Conservation (phyloP, 2,797 vertebrate genomes). For the Macroramphosus scolopax region DNA sequence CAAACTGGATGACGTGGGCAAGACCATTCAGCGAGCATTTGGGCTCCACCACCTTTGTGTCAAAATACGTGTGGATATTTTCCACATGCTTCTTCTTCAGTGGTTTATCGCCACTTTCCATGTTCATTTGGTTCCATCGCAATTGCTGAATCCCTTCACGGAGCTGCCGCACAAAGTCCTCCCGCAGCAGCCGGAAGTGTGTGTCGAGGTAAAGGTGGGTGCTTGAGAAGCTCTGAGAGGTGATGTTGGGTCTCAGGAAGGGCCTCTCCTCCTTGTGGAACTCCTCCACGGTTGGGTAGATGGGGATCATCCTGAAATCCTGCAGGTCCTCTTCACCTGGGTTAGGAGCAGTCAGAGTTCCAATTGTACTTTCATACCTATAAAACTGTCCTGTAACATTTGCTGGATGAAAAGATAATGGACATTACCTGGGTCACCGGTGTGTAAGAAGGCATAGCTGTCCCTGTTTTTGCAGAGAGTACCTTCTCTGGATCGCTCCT, state of each 20-base stretch:
- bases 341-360: constrained; percentile 1
- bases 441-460: constrained; percentile 72
- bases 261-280: constrained; percentile 80
- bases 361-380: no score
- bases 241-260: constrained; percentile 86
- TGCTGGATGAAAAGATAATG: no score
- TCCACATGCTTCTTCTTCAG: constrained; percentile 81
- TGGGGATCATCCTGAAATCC: constrained; percentile 81
- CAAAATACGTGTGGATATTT: constrained; percentile 87
- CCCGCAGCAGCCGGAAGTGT: constrained; percentile 90
- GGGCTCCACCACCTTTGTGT: constrained; percentile 79
- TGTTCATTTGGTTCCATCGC: constrained; percentile 65
- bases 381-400: no score
- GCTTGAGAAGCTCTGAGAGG: constrained; percentile 79
- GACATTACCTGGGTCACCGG: constrained; percentile 49
- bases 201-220: constrained; percentile 88
- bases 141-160: constrained; percentile 87
- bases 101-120: constrained; percentile 37
- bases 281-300: constrained; percentile 87
- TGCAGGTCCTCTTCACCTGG: constrained; percentile 57
- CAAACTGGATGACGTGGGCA: constrained; percentile 86
- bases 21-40: constrained; percentile 81
- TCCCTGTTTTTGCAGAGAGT: constrained; percentile 78
- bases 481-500: constrained; percentile 83
- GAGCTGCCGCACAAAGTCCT: constrained; percentile 92